phyloP scores from a whole-genome alignment of 2,888 invertebrate genomes.

The Metalampra italica region DNA sequence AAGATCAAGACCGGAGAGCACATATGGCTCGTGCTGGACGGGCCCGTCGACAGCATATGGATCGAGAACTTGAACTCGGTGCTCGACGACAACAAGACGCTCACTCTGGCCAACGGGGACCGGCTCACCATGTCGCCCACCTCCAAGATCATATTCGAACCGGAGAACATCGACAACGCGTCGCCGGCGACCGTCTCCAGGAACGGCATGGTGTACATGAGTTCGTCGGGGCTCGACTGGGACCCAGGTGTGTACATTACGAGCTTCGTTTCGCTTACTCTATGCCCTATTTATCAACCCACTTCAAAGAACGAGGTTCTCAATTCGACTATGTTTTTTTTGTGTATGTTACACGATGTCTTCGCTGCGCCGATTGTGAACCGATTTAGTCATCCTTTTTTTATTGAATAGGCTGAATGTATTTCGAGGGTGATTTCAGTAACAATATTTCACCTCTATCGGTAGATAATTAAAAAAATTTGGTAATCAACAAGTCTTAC shows the following conservation, averaged over 20 bases:
- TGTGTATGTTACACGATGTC: too few species aligned
- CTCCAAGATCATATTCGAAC: conserved; percentile 97
- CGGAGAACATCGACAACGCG: conserved; percentile 98
- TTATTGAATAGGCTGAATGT: too few species aligned
- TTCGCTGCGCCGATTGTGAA: too few species aligned
- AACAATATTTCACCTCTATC: too few species aligned
- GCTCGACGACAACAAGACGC: conserved; percentile 96
- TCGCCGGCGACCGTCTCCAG: conserved; percentile 97
- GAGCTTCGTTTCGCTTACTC: background rate
- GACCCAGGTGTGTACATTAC: conserved; percentile 85
- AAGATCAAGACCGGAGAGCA: conserved; percentile 92
- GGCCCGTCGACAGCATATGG: conserved; percentile 98
- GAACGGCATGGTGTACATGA: conserved; percentile 98
- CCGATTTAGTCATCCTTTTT: too few species aligned
- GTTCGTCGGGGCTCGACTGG: conserved; percentile 96
- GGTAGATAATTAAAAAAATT: too few species aligned
- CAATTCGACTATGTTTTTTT: too few species aligned
- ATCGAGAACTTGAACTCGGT: conserved; percentile 99
- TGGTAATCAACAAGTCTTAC: too few species aligned
- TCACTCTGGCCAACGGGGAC: conserved; percentile 97
- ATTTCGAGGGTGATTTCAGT: too few species aligned
- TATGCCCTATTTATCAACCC: too few species aligned
- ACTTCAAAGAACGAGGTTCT: too few species aligned
- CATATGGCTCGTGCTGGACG: conserved; percentile 96
- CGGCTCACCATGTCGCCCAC: conserved; percentile 95